phyloP scores from a whole-genome alignment of 2,797 vertebrate species.

The Sarcoramphus papa region DNA sequence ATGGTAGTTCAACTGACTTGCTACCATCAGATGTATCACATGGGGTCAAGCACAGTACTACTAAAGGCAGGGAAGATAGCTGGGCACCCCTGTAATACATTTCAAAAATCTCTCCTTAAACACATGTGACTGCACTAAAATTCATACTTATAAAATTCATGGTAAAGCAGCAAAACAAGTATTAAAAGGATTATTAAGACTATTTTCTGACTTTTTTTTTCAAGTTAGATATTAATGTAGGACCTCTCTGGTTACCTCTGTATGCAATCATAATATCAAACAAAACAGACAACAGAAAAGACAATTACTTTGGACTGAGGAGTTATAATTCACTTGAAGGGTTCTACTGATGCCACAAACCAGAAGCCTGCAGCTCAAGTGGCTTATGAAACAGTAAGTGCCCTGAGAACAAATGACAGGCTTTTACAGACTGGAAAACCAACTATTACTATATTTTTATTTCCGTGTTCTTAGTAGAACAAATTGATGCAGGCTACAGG shows the following conservation, averaged over 20 bases:
- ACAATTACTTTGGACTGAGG: neutral
- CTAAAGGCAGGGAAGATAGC: neutral
- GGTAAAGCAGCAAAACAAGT: neutral
- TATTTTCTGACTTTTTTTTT: neutral
- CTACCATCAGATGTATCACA: neutral
- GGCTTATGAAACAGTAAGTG: neutral
- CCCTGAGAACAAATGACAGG: neutral
- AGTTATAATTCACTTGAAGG: neutral
- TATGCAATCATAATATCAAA: neutral
- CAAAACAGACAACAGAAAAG: neutral
- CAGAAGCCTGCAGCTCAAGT: neutral
- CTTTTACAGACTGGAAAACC: neutral
- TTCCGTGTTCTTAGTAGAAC: conserved; percentile 4
- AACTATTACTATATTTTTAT: conserved; percentile 19
- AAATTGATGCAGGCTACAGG: neutral
- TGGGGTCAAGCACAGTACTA: neutral
- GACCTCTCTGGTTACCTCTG: neutral
- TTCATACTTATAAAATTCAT: neutral
- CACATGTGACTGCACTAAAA: neutral
- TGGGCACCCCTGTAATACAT: neutral
- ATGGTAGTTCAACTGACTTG: neutral
- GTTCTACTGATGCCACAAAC: neutral
- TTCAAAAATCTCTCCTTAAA: neutral
- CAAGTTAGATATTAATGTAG: neutral
- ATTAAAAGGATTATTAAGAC: neutral